Evolutionary conservation across 2,797 vertebrate species (phyloP), one percentile per base, ranked within the genome.

Genomic region (Xenopus petersii): DNA sequence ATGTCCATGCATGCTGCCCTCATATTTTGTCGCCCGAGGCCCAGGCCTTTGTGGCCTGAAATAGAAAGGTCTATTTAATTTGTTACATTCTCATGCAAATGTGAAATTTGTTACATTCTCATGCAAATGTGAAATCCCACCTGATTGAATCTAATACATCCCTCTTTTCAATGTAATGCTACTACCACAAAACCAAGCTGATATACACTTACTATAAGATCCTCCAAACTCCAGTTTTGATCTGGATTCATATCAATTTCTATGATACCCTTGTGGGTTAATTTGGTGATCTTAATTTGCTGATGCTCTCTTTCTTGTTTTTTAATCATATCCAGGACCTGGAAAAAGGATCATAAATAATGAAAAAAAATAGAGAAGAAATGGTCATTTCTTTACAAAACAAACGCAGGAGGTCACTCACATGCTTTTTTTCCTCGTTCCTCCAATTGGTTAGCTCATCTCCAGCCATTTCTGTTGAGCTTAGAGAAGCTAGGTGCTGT

Each of bases 191-290:
- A 30, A 30, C 26, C 26, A 30, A 30, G 26, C 1, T 30, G 26
- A 30, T 30, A 30, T 30, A 30, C 4, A 30, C 87, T 88, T 74
- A 88, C 88, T 78, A 75, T 51, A 58, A 84, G 66, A n/a, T 87
- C 82, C 72, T 89, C 86, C 70, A 83, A 67, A 15, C 76, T 83
- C 64, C 83, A 75, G 0, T 30, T 82, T 74, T 87, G 81, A 48
- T 90, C 85, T 0, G 8, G 0, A 10, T 87, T 80, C 59, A 77
- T 67, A 6, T 68, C 73, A 56, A 89, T 89, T 81, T 89, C 87
- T 0, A 88, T 79, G 48, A 87, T 83, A 0, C 87, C 88, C 78
- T 89, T 90, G 67, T 88, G 87, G 24, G 87, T 90, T 75, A 89
- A 66, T 56, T 89, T 90, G 67, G 80, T 85, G 49, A 77, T 30